Evolutionary conservation across 2,888 invertebrate genomes (phyloP).

Genomic region (Sesamia inferens): DNA sequence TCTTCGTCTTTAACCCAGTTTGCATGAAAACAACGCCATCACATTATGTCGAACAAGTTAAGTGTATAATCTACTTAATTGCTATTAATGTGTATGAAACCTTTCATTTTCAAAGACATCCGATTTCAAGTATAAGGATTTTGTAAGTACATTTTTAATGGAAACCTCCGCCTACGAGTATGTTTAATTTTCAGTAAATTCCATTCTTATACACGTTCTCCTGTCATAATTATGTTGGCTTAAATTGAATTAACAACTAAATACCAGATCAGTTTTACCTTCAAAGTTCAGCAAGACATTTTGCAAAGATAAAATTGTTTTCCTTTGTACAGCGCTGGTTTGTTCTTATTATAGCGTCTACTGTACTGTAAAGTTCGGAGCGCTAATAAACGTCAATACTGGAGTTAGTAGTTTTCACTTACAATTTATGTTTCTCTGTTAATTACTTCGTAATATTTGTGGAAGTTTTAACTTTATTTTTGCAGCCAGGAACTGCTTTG

Average conservation of each 20-base stretch:
- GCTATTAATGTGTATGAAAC: not conserved
- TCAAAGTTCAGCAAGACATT: not conserved
- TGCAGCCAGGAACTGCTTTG: not conserved
- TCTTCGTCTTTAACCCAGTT: conserved; percentile 22
- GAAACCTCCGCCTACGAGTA: not conserved
- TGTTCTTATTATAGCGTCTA: not conserved
- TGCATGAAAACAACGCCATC: conserved; percentile 18
- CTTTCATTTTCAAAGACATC: not conserved
- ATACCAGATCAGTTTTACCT: not conserved
- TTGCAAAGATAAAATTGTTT: not conserved
- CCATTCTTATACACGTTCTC: not conserved
- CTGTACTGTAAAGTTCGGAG: conserved; percentile 4
- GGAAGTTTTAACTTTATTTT: not conserved
- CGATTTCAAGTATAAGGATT: not conserved
- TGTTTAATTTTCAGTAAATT: not conserved
- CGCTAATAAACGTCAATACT: conserved; percentile 17
- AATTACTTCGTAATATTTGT: conserved; percentile 13
- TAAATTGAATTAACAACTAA: not conserved
- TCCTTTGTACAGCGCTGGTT: not conserved
- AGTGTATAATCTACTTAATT: conserved; percentile 1
- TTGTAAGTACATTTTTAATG: not conserved
- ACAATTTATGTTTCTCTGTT: conserved; percentile 27
- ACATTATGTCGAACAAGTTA: not conserved
- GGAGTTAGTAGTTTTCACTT: not conserved
- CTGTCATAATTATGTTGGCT: not conserved